phyloP scores from a whole-genome alignment of 2,888 invertebrate species.

The Anoncus sp. region DNA sequence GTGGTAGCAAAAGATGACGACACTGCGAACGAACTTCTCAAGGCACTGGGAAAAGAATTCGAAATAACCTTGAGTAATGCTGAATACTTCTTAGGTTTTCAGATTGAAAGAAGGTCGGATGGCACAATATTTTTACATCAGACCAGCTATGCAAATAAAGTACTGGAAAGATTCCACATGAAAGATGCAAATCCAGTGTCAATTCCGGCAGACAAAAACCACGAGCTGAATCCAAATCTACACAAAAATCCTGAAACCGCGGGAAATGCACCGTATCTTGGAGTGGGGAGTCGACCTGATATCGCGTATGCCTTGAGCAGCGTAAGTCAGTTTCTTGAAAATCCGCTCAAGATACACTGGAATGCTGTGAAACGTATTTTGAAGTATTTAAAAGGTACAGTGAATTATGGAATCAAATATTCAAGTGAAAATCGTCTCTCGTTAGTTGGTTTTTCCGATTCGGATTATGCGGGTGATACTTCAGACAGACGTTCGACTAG shows the following conservation, averaged over 20 bases:
- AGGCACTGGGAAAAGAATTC: constrained; percentile 31
- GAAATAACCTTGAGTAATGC: constrained; percentile 43
- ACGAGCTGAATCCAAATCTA: background rate
- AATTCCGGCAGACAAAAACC: constrained; percentile 4
- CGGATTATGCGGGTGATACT: constrained; percentile 29
- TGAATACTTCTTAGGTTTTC: constrained; percentile 57
- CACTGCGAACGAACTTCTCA: constrained; percentile 10
- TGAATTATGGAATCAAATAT: constrained; percentile 21
- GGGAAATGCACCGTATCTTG: constrained; percentile 21
- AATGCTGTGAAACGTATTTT: constrained; percentile 37
- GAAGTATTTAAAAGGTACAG: constrained; percentile 40
- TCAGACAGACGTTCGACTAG: constrained; percentile 53
- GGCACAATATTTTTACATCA: constrained; percentile 60
- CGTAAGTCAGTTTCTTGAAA: constrained; percentile 18
- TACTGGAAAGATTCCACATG: constrained; percentile 56
- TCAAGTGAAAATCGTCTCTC: background rate
- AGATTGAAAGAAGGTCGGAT: constrained; percentile 38
- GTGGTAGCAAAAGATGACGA: constrained; percentile 33
- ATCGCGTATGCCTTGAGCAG: constrained; percentile 22
- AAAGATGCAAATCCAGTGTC: constrained; percentile 32
- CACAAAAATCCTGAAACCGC: background rate
- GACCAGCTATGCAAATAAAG: constrained; percentile 45
- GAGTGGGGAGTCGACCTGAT: constrained; percentile 23
- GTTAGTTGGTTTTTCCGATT: constrained; percentile 13
- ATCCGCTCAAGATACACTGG: constrained; percentile 27